phyloP scores from a whole-genome alignment of 2,888 invertebrate genomes.

The Tyria jacobaeae region DNA sequence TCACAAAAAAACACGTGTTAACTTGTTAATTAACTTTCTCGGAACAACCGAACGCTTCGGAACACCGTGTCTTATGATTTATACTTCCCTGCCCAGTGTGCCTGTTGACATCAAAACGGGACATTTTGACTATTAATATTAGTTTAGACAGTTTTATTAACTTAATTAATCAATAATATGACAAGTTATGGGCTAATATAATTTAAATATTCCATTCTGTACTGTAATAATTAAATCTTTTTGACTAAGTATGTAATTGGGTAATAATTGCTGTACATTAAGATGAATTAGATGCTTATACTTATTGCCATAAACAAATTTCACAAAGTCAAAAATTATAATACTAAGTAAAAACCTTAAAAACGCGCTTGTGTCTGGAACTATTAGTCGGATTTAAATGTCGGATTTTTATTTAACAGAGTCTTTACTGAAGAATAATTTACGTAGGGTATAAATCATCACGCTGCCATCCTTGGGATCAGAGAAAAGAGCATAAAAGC shows the following conservation, averaged over 20 bases:
- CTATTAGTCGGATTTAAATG: no score
- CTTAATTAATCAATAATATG: conserved; percentile 45
- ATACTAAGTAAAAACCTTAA: no score
- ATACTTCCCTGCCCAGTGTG: conserved; percentile 61
- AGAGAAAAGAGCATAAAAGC: no score
- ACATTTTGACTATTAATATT: conserved; percentile 55
- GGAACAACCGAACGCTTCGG: conserved; percentile 53
- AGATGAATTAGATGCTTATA: conserved; percentile 6
- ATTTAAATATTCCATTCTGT: conserved; percentile 32
- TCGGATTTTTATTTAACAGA: no score
- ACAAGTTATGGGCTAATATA: conserved; percentile 33
- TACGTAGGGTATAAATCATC: no score
- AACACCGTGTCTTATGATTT: conserved; percentile 60
- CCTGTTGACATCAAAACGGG: conserved; percentile 57
- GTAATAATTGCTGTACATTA: conserved; percentile 5
- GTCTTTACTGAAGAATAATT: no score
- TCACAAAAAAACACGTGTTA: conserved; percentile 79
- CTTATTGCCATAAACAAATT: no score
- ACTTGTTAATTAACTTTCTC: conserved; percentile 80
- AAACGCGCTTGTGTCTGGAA: no score
- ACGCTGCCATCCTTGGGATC: no score
- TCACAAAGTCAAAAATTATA: no score
- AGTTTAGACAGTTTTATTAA: conserved; percentile 48
- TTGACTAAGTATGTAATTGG: not conserved
- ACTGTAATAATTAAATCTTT: conserved; percentile 23